Percentiles rank a stretch among this genome's conserved stretches.
Conservation (phyloP, 2,113 vertebrate genomes). For the Fulmarus glacialis region DNA sequence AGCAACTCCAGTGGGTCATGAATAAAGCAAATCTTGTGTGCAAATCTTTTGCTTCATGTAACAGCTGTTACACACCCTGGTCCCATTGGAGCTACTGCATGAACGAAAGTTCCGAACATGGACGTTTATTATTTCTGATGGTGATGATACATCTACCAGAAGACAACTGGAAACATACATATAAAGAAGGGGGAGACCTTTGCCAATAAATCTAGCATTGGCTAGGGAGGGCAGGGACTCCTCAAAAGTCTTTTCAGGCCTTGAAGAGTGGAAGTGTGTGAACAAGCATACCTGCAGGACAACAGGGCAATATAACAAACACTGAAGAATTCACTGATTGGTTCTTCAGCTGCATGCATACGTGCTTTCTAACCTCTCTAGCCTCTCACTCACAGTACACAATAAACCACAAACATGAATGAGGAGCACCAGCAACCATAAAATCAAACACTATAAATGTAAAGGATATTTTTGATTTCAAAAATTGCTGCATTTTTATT, state of each 20-base stretch:
- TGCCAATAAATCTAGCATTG: background rate
- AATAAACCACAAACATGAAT: background rate
- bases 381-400: background rate
- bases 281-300: background rate
- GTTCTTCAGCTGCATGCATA: background rate
- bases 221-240: background rate
- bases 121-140: background rate
- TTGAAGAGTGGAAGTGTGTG: background rate
- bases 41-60: background rate
- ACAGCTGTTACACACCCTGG: background rate
- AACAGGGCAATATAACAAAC: background rate
- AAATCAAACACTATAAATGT: background rate
- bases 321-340: background rate
- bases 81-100: background rate
- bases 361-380: background rate
- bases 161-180: background rate
- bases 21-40: background rate
- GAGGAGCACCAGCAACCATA: background rate
- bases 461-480: background rate
- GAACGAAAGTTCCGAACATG: background rate
- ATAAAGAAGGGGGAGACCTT: background rate
- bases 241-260: background rate
- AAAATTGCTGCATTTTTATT: background rate
- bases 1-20: background rate
- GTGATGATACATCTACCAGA: background rate